Evolutionary conservation across 2,113 vertebrate genomes (phyloP), one percentile per base, ranked within the genome.

Genomic region (Aramus guarauna): DNA sequence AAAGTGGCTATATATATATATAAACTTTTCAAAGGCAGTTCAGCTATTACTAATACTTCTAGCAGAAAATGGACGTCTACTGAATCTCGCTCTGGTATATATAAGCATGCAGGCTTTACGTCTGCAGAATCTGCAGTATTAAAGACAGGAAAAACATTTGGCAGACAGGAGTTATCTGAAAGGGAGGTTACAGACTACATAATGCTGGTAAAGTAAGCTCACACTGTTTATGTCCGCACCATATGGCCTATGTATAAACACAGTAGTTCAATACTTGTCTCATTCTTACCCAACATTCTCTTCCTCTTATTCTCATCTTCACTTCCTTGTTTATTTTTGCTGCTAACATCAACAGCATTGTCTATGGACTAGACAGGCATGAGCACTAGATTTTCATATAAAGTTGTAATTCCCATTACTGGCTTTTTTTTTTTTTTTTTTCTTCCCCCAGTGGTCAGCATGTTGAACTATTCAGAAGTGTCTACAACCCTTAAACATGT

Each of bases 141-240:
- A 87, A 87, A 85, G 90, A n/a, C 32, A 92, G 21, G 69, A 78
- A 88, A 81, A 71, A 77, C 52, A 84, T 92, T 92, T 90, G 92
- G 41, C 56, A 89, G 67, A 69, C 52, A 86, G 68, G 41, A 94
- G 37, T 91, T 96, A 78, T 74, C 64, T 94, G 56, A 84, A 76
- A 92, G 55, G 18, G 77, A 91, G 76, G 85, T 92, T 94, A 87
- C 45, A 89, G 75, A 68, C 36, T 91, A 32, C 74, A 79, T 64
- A 96, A 85, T 93, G 43, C 39, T 82, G 81, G 78, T 93, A 93
- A 84, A 96, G 64, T 93, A 96, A 92, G 45, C 67, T 95, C 93
- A 88, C 76, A 16, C 18, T 73, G 75, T 90, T 96, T 95, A 95
- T 92, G 92, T 75, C 87, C 39, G 4, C 37, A 91, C 88, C 92